Conservation (phyloP, 2,888 invertebrate genomes). For the Vesta saturnalis region DNA sequence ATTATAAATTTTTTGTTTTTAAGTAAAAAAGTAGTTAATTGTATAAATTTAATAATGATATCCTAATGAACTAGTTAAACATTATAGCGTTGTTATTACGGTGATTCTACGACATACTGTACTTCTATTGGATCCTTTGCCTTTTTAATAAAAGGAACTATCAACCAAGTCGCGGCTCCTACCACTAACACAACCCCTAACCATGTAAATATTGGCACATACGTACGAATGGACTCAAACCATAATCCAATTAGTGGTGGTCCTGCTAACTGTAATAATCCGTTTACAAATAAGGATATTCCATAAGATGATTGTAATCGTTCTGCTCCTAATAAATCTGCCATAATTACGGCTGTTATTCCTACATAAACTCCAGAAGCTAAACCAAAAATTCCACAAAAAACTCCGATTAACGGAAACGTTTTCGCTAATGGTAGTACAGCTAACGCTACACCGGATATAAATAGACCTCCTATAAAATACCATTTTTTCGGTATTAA, state of each 20-base stretch:
- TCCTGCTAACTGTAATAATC: slow-evolving; percentile 81
- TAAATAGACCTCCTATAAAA: slow-evolving; percentile 79
- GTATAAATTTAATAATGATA: not conserved
- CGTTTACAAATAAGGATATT: slow-evolving; percentile 86
- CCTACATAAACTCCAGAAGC: slow-evolving; percentile 88
- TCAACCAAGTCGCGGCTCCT: slow-evolving; percentile 79
- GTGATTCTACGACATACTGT: slow-evolving; percentile 12
- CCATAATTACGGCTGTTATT: slow-evolving; percentile 88
- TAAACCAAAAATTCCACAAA: slow-evolving; percentile 81
- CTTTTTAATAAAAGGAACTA: slow-evolving; percentile 76
- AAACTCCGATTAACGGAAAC: slow-evolving; percentile 72
- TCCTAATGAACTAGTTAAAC: not conserved
- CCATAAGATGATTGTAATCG: slow-evolving; percentile 87
- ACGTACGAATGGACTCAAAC: slow-evolving; percentile 71
- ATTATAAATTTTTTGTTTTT: not conserved
- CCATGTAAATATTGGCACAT: slow-evolving; percentile 77
- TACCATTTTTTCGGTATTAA: slow-evolving; percentile 83
- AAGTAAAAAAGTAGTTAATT: not conserved
- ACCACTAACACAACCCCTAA: slow-evolving; percentile 77
- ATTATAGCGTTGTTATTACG: slow-evolving; percentile 4
- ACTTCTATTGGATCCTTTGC: slow-evolving; percentile 30
- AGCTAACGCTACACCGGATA: slow-evolving; percentile 80
- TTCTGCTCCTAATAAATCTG: slow-evolving; percentile 86
- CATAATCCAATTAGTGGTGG: slow-evolving; percentile 85
- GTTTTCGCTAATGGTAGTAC: slow-evolving; percentile 74